Base-by-base conservation (phyloP, 2,888 invertebrate genomes). In the Lithophane leautieri region DNA sequence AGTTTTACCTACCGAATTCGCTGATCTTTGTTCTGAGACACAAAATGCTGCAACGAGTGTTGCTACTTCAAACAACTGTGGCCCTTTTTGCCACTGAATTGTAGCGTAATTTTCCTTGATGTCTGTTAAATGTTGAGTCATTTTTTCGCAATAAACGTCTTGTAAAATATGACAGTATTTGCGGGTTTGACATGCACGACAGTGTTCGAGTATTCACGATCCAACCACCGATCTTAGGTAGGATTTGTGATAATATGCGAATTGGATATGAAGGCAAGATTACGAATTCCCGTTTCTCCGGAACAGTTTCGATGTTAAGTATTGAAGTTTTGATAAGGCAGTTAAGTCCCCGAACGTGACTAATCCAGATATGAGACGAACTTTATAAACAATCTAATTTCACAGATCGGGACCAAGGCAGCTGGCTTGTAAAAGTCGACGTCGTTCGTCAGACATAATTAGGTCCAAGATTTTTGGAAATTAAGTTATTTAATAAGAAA, bases 201-300 rank as follows among this genome's bases (percentile, higher is more conserved):
- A 90, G 88, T 89, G 86, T 89, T 89, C 86, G 86, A 91, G 90
- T 92, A 91, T 91, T 92, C 85, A 85, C 87, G 78, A 89, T 87
- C 89, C 88, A 85, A 90, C 87, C 89, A 89, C 89, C 88, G 92
- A 93, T 93, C 91, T 93, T 89, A 86, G 84, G 87, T 87, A 87
- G 93, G 93, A 94, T 94, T 93, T 93, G 90, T 90, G 92, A 94
- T 94, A 93, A 93, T 92, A 92, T 92, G 91, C 91, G 91, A 91
- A 92, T 91, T 90, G 92, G 92, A 93, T 92, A 91, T 90, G 89
- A 89, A 87, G 84, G 76, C 81, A 85, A 92, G 93, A 94, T 94
- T 92, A 93, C 90, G 83, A 86, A 84, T 84, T 87, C 87, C 85
- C 88, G 73, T 87, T 90, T 89, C 89, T 87, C 86, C 79, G 89